Evolutionary conservation across 2,888 invertebrate genomes (phyloP).

Genomic region (Drosophila koepferae): DNA sequence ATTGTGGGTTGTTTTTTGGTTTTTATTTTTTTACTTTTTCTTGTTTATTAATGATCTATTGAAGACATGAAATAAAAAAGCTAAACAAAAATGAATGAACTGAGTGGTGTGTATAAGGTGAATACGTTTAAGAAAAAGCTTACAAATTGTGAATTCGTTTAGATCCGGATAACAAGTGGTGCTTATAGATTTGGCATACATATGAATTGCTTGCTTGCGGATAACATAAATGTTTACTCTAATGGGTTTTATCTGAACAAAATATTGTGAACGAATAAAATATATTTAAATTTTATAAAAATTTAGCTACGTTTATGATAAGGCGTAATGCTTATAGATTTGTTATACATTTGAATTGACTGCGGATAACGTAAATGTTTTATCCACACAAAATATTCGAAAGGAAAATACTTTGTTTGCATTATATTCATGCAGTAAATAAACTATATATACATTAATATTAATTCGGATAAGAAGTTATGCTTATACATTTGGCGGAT

Average conservation of each 20-base stretch:
- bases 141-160: constrained; percentile 38
- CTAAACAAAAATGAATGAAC: constrained; percentile 23
- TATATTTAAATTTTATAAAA: not conserved
- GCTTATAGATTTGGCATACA: constrained; percentile 4
- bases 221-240: not conserved
- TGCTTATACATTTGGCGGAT: not conserved
- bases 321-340: not conserved
- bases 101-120: constrained; percentile 34
- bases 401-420: not conserved
- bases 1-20: constrained; percentile 50
- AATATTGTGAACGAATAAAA: not conserved
- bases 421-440: not conserved
- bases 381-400: not conserved
- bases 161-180: constrained; percentile 44
- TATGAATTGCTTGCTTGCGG: not conserved
- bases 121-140: constrained; percentile 35
- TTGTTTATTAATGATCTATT: constrained; percentile 32
- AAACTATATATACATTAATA: not conserved
- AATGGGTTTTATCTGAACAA: not conserved
- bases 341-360: not conserved
- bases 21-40: constrained; percentile 15
- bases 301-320: not conserved
- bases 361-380: not conserved
- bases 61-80: constrained; percentile 13
- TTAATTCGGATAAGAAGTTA: not conserved